phyloP scores from a whole-genome alignment of 2,888 invertebrate species.

The Drosophila ustulata region DNA sequence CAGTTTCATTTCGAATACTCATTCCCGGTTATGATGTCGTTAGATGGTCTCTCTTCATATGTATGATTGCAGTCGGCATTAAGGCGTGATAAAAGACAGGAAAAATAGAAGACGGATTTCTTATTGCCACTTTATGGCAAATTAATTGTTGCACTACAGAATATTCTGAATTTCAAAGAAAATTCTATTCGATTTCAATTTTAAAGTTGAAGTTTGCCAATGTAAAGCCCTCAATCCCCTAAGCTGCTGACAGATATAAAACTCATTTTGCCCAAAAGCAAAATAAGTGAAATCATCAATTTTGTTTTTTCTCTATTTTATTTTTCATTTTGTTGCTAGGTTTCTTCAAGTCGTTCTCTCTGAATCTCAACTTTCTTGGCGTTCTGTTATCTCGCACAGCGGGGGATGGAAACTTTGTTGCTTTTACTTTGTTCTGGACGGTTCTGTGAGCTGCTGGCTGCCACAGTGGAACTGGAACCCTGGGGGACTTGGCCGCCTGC shows the following conservation, averaged over 20 bases:
- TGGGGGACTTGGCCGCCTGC: slow-evolving; percentile 39
- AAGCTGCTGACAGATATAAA: slow-evolving; percentile 54
- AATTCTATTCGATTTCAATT: slow-evolving; percentile 10
- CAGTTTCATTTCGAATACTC: slow-evolving; percentile 57
- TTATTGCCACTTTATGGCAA: slow-evolving; percentile 18
- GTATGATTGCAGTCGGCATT: slow-evolving; percentile 8
- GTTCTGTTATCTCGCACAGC: slow-evolving; percentile 55
- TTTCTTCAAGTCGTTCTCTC: slow-evolving; percentile 5
- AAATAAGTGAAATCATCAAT: slow-evolving; percentile 77
- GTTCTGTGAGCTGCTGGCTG: slow-evolving; percentile 17
- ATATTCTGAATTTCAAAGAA: slow-evolving; percentile 1
- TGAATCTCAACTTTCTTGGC: slow-evolving; percentile 36
- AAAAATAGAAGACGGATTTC: slow-evolving; percentile 15
- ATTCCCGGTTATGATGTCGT: slow-evolving; percentile 62
- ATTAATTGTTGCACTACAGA: slow-evolving; percentile 33
- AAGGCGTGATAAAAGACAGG: slow-evolving; percentile 35
- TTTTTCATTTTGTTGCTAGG: neutral
- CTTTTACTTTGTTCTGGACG: slow-evolving; percentile 41
- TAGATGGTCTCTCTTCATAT: slow-evolving; percentile 42
- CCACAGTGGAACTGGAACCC: slow-evolving; percentile 14
- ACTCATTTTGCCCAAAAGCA: slow-evolving; percentile 61
- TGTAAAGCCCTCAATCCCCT: slow-evolving; percentile 22
- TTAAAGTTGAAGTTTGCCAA: slow-evolving; percentile 33
- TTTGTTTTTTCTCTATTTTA: slow-evolving; percentile 43
- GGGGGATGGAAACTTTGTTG: slow-evolving; percentile 70